Evolutionary conservation across 2,888 invertebrate species (phyloP).

Genomic region (Tridacna crocea): DNA sequence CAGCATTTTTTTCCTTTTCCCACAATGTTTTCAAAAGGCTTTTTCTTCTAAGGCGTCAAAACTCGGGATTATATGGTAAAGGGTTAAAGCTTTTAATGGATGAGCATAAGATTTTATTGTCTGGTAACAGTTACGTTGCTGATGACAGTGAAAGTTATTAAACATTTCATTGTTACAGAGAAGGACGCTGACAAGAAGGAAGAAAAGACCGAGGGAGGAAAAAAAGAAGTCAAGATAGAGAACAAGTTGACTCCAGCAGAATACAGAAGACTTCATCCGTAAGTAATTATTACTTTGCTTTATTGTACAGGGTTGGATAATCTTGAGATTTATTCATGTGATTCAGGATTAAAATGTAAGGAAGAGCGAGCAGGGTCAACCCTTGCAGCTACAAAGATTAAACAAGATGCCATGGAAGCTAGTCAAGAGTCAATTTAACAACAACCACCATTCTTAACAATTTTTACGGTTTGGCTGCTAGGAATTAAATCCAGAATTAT

Average conservation of each 20-base stretch:
- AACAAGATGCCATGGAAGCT: too few species aligned
- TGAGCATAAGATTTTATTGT: neutral
- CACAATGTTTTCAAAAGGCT: neutral
- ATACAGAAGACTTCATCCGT: slow-evolving; percentile 81
- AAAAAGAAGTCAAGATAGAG: slow-evolving; percentile 61
- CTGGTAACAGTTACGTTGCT: neutral
- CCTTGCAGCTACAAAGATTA: too few species aligned
- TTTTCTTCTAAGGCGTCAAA: too few species aligned
- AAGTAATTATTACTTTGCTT: slow-evolving; percentile 45
- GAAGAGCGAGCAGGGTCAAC: too few species aligned
- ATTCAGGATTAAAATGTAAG: too few species aligned
- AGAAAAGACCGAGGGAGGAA: slow-evolving; percentile 55
- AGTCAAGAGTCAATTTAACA: too few species aligned
- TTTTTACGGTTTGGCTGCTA: too few species aligned
- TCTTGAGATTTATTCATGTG: neutral
- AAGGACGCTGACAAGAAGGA: slow-evolving; percentile 64
- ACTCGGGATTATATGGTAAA: too few species aligned
- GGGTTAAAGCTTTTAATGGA: neutral
- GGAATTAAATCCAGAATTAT: too few species aligned
- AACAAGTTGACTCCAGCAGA: slow-evolving; percentile 78
- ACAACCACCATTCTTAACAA: too few species aligned
- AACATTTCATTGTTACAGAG: slow-evolving; percentile 32
- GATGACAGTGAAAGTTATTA: neutral
- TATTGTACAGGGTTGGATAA: neutral
- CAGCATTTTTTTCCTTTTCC: neutral